Base-by-base conservation (phyloP, 2,888 invertebrate species). In the Zeuzera pyrina region DNA sequence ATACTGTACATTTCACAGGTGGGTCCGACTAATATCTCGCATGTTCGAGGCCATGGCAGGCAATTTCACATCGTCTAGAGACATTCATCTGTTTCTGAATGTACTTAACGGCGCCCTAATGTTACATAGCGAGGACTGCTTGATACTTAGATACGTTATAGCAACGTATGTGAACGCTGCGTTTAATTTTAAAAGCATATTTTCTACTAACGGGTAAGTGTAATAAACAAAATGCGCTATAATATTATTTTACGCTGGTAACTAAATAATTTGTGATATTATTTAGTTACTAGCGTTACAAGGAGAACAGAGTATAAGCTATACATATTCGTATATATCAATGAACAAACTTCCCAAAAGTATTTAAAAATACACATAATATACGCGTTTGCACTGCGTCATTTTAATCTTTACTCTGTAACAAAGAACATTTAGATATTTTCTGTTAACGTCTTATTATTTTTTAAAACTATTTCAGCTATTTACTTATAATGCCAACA, bases 41-140 rank as follows among this genome's bases (percentile, higher is more conserved):
- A 96, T 98, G 96, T 98, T 98, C 61, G 95, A 95, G 73, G 96
- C 96, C 0, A 98, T 98, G 97, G 95, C 96, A 1, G 96, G 96
- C 2, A 97, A 97, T 60, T 97, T 98, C 60, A 97, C 97, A 0
- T 96, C 97, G 51, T 95, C 96, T 0, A 94, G 97, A 11, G 99
- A 99, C 61, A 94, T 99, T 33, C 98, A 98, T 59, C 81, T 99
- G 26, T 99, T 99, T 65, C 85, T 99, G 21, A 99, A 98, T 71
- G 99, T 99, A 0, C 84, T 98, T 2, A 98, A 98, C 52, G 99
- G 99, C 0, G 95, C 98, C 0, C 86, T 99, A 27, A 94, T 98
- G 57, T 83, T 99, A 28, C 98, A 99, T 69, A 96, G 97, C 43
- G 98, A 98, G 73, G 98, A 99, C 67, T 93, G 97, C 0, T 91